Evolutionary conservation across 1,140 invertebrate genomes (phyloP), one percentile per base, ranked within the genome.

Genomic region (Drosophila orena): DNA sequence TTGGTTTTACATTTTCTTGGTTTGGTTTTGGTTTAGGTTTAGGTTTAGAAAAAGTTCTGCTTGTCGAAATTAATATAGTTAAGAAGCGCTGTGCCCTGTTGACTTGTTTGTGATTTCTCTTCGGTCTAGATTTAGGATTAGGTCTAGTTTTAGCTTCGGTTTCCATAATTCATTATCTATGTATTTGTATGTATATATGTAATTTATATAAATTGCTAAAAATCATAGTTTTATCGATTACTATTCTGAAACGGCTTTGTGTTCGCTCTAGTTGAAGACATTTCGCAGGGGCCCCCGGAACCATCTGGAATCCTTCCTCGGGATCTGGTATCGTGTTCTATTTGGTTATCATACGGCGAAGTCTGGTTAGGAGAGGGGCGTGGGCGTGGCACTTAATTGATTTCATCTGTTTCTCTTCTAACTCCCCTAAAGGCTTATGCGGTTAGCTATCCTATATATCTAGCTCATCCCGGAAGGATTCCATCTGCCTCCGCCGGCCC

Each of bases 1-100:
- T 75, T 81, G 64, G 74, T 81, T 62, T 81, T 89, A 57, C 58
- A 57, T 60, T 77, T 81, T 54, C 43, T 58, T 61, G 54, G 49
- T 42, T 74, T 75, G 72, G 37, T 65, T 75, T 71, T 64, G 50
- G 30, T 65, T 30, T 30, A 30, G 24, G 24, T 27, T 74, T 71
- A 73, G 59, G 50, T 46, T 78, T 84, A 81, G 73, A 88, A 85
- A 85, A 86, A 86, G 73, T 84, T 84, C 66, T 62, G 83, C 76
- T 75, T 84, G 50, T 64, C 81, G 74, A 88, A 86, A 81, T 86
- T 75, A 76, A 66, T 73, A 72, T 85, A 83, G 79, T 77, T 86
- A 89, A 89, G 84, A 89, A 89, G 84, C 84, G 84, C 77, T 89
- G 84, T 89, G 84, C 84, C 84, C 84, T 83, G 84, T 89, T 89